Evolutionary conservation across 2,888 invertebrate genomes (phyloP).

Genomic region (Dasypolia templi): DNA sequence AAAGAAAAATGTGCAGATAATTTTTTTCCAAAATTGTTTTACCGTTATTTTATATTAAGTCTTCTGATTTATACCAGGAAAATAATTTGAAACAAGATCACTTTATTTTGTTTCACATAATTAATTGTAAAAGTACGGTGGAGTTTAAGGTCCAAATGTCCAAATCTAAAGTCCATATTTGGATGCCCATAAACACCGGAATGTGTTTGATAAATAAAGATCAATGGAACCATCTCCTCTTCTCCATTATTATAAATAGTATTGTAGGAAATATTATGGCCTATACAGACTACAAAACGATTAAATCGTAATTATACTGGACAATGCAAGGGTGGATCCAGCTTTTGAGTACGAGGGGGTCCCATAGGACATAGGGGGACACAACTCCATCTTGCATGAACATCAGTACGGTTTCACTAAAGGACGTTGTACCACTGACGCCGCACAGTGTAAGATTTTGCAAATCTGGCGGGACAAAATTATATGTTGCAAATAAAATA

Average conservation of each 20-base stretch:
- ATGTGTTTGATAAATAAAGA: not conserved
- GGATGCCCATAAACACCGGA: not conserved
- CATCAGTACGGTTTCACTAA: no score
- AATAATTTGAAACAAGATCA: not conserved
- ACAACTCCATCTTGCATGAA: no score
- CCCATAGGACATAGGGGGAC: no score
- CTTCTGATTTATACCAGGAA: no score
- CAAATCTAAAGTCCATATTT: not conserved
- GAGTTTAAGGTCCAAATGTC: not conserved
- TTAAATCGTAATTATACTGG: not conserved
- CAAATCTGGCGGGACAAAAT: no score
- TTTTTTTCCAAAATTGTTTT: not conserved
- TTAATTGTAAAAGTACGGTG: not conserved
- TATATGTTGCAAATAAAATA: no score
- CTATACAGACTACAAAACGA: not conserved
- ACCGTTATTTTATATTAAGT: constrained; percentile 4
- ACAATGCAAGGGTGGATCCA: no score
- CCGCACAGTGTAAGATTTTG: no score
- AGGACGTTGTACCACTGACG: no score
- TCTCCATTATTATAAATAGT: not conserved
- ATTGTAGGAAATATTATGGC: not conserved
- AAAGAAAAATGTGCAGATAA: not conserved
- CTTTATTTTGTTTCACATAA: not conserved
- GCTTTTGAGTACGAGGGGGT: no score
- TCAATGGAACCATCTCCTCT: not conserved